phyloP scores from a whole-genome alignment of 2,888 invertebrate species.

The Spatulosminthurus flaviceps region DNA sequence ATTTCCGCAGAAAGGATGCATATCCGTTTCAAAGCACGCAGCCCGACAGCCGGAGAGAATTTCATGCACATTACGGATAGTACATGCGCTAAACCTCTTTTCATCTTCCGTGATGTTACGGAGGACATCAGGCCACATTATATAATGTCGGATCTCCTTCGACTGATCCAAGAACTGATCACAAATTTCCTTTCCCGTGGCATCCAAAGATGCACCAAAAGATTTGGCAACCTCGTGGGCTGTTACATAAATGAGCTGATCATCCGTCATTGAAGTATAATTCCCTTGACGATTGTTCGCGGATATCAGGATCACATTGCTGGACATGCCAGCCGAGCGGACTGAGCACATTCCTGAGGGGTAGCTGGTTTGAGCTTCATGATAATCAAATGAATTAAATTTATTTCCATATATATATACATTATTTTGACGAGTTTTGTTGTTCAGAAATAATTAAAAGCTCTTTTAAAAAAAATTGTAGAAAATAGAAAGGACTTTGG shows the following conservation, averaged over 20 bases:
- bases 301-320: constrained; percentile 59
- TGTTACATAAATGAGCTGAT: constrained; percentile 54
- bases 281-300: constrained; percentile 53
- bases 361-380: constrained; percentile 32
- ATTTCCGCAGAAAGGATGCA: constrained; percentile 63
- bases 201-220: constrained; percentile 56
- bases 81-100: constrained; percentile 56
- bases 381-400: too few relatives aligned
- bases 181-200: constrained; percentile 55
- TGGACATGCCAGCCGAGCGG: constrained; percentile 48
- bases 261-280: constrained; percentile 47
- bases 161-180: constrained; percentile 56
- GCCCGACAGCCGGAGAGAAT: constrained; percentile 57
- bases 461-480: too few relatives aligned
- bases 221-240: constrained; percentile 56
- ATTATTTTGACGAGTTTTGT: too few relatives aligned
- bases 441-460: too few relatives aligned
- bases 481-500: too few relatives aligned
- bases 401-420: too few relatives aligned
- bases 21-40: constrained; percentile 59
- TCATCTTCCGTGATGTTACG: constrained; percentile 54
- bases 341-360: constrained; percentile 55
- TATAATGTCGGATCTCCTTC: constrained; percentile 48
- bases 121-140: constrained; percentile 61
- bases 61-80: constrained; percentile 50